A percentile compares a stretch with the other conserved stretches of the same genome.
phyloP scores from a whole-genome alignment of 2,888 invertebrate genomes.

The Psylliodes chrysocephalus region DNA sequence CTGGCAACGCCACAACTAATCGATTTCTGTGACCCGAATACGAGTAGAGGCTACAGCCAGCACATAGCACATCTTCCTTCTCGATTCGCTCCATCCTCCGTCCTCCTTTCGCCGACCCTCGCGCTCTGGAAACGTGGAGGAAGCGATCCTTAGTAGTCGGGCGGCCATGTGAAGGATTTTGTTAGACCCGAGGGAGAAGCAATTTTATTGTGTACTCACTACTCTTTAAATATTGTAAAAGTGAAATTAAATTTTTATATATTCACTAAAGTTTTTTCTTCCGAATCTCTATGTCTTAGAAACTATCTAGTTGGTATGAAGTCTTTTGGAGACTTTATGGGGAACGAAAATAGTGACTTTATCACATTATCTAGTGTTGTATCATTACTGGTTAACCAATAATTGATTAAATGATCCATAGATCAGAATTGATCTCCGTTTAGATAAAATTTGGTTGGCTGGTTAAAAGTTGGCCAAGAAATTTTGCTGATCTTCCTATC shows the following conservation, averaged over 20 bases:
- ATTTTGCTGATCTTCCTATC: no score
- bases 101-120: slow-evolving; percentile 8
- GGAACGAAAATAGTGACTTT: no score
- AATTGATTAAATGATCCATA: no score
- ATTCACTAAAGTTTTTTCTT: not conserved
- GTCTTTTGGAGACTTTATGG: no score
- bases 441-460: no score
- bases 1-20: slow-evolving; percentile 30
- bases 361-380: no score
- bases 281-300: no score
- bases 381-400: no score
- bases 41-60: slow-evolving; percentile 40
- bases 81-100: slow-evolving; percentile 24
- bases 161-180: slow-evolving; percentile 6
- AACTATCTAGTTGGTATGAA: no score
- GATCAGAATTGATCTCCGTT: no score
- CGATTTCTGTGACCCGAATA: slow-evolving; percentile 48
- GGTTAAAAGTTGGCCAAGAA: no score
- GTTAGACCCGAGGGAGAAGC: not conserved
- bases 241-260: not conserved
- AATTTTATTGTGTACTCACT: not conserved
- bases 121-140: slow-evolving; percentile 8
- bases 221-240: not conserved
- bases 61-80: slow-evolving; percentile 21
- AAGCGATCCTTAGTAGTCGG: slow-evolving; percentile 4